Conservation (phyloP, 2,888 invertebrate genomes). For the Podabrus alpinus region DNA sequence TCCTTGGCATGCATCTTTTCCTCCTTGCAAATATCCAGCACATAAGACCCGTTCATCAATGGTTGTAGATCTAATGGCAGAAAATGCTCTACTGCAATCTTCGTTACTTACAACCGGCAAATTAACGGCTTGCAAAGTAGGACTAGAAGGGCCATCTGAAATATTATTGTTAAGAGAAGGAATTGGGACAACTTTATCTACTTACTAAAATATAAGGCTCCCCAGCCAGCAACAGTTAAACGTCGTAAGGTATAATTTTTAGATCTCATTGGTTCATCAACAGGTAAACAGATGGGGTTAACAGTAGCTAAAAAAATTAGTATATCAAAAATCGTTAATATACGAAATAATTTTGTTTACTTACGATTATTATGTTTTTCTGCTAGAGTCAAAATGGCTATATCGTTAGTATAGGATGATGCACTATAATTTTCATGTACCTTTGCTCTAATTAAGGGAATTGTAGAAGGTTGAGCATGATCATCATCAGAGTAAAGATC, state of each 20-base stretch:
- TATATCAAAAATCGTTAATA: too few relatives aligned
- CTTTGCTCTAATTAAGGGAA: conserved; percentile 63
- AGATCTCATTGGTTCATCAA: conserved; percentile 58
- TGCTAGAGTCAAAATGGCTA: conserved; percentile 72
- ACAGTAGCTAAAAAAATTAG: conserved; percentile 62
- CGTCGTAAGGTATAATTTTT: conserved; percentile 61
- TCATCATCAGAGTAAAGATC: conserved; percentile 67
- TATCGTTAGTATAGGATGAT: conserved; percentile 68
- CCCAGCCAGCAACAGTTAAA: conserved; percentile 85
- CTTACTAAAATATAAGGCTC: conserved; percentile 72
- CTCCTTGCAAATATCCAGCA: conserved; percentile 68
- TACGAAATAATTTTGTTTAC: too few relatives aligned
- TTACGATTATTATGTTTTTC: conserved; percentile 55
- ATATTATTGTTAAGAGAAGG: neutral
- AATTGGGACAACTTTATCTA: conserved; percentile 32
- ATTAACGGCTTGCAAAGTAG: conserved; percentile 68
- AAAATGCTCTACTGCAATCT: conserved; percentile 64
- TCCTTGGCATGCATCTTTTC: conserved; percentile 76
- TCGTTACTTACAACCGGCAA: conserved; percentile 70
- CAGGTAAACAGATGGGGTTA: conserved; percentile 77
- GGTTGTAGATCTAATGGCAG: conserved; percentile 58
- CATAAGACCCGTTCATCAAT: conserved; percentile 71
- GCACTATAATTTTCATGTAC: conserved; percentile 70
- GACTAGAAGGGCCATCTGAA: conserved; percentile 70
- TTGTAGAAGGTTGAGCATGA: conserved; percentile 66